phyloP scores from a whole-genome alignment of 2,888 invertebrate genomes.

The Microctonus aethiopoides region DNA sequence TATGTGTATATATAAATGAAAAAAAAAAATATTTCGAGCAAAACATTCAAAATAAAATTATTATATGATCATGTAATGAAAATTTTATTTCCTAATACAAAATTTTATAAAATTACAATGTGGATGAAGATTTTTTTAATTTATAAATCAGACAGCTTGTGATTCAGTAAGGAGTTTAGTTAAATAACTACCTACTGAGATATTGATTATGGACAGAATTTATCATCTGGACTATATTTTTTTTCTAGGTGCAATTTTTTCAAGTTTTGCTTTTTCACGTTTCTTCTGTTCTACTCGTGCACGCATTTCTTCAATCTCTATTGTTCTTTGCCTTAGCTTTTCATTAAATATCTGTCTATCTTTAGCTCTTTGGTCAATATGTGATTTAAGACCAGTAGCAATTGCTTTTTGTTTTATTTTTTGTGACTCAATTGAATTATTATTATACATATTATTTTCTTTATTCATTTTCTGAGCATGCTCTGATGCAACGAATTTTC shows the following conservation, averaged over 20 bases:
- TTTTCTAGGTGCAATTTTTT: slow-evolving; percentile 69
- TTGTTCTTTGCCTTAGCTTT: slow-evolving; percentile 68
- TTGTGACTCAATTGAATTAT: neutral
- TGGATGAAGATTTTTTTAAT: neutral
- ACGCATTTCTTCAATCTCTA: slow-evolving; percentile 69
- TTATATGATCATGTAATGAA: neutral
- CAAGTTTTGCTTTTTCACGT: slow-evolving; percentile 67
- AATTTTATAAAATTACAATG: neutral
- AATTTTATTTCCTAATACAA: neutral
- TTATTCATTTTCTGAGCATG: slow-evolving; percentile 21
- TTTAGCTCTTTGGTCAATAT: slow-evolving; percentile 73
- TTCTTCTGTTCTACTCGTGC: slow-evolving; percentile 62
- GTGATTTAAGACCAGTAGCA: slow-evolving; percentile 59
- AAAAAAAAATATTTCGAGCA: too few relatives aligned
- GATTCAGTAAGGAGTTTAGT: slow-evolving; percentile 72
- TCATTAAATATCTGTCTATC: slow-evolving; percentile 74
- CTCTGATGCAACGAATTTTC: neutral
- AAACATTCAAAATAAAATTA: neutral
- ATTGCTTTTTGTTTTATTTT: neutral
- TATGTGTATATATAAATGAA: too few relatives aligned
- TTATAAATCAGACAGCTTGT: slow-evolving; percentile 65
- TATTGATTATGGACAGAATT: slow-evolving; percentile 70
- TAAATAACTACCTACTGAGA: slow-evolving; percentile 70
- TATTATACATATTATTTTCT: slow-evolving; percentile 36
- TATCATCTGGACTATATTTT: slow-evolving; percentile 73